phyloP scores from a whole-genome alignment of 2,113 vertebrate genomes.

The Chelonoidis abingdonii region DNA sequence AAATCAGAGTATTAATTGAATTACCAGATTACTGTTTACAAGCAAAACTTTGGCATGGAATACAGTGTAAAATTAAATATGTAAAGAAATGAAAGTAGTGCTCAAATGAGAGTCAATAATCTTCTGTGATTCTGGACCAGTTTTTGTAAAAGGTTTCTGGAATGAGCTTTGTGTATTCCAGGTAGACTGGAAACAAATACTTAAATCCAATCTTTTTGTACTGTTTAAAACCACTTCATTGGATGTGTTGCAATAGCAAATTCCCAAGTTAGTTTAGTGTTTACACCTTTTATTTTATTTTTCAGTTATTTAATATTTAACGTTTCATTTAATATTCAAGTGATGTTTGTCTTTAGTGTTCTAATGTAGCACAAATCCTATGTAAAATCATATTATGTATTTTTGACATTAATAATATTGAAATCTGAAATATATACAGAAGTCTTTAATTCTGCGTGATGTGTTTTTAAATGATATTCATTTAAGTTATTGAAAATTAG shows the following conservation, averaged over 20 bases:
- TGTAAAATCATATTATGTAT: conserved; percentile 99
- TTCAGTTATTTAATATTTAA: conserved; percentile 99
- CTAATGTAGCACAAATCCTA: conserved; percentile 97
- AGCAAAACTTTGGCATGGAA: conserved; percentile 48
- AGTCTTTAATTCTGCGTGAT: conserved; percentile 84
- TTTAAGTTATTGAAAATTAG: conserved; percentile 81
- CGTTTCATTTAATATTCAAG: conserved; percentile 97
- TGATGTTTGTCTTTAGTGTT: conserved; percentile 95
- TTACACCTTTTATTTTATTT: conserved; percentile 96
- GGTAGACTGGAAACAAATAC: conserved; percentile 90
- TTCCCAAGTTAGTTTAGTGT: conserved; percentile 95
- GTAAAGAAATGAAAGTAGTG: conserved; percentile 55
- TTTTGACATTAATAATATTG: conserved; percentile 98
- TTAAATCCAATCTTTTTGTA: conserved; percentile 92
- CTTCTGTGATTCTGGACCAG: conserved; percentile 78
- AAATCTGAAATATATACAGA: conserved; percentile 96
- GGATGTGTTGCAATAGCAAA: conserved; percentile 98
- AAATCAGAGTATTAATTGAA: conserved; percentile 41
- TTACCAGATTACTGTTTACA: conserved; percentile 64
- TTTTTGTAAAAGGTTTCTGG: conserved; percentile 79
- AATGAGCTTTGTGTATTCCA: conserved; percentile 90
- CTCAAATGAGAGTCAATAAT: conserved; percentile 59
- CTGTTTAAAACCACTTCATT: conserved; percentile 97
- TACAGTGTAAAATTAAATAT: conserved; percentile 60
- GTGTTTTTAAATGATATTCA: conserved; percentile 81